A percentile compares a stretch with the other conserved stretches of the same genome.
Conservation (phyloP, 2,113 vertebrate genomes). For the Amia ocellicauda region DNA sequence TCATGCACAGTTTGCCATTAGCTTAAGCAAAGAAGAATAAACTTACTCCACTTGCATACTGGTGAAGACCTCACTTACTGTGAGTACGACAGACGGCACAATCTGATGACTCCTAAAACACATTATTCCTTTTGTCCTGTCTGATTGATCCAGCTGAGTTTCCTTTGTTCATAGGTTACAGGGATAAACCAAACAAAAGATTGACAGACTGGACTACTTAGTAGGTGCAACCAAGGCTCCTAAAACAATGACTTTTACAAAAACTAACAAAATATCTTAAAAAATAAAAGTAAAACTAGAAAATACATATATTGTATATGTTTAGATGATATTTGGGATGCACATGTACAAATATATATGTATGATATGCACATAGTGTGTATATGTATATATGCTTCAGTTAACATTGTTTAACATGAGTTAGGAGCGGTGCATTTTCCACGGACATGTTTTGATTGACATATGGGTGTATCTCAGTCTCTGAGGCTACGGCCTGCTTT, state of each 20-base stretch:
- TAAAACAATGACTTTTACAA: constrained; percentile 35
- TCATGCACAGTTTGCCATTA: too few species aligned
- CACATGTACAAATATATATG: constrained; percentile 36
- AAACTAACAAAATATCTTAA: constrained; percentile 19
- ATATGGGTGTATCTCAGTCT: too few species aligned
- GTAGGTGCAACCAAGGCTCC: constrained; percentile 48
- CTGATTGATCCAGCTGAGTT: constrained; percentile 62
- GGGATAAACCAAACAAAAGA: constrained; percentile 37
- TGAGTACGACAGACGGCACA: too few species aligned
- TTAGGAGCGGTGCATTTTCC: too few species aligned
- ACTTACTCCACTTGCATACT: too few species aligned
- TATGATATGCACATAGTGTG: too few species aligned
- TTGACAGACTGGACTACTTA: constrained; percentile 50
- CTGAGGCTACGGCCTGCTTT: too few species aligned
- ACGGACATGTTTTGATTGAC: too few species aligned
- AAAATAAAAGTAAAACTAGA: background rate
- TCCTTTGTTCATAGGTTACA: constrained; percentile 53
- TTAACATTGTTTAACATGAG: too few species aligned
- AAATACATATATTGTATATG: constrained; percentile 13
- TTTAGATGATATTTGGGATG: constrained; percentile 25
- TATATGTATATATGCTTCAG: too few species aligned
- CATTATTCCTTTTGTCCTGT: constrained; percentile 57
- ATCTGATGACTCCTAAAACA: too few species aligned
- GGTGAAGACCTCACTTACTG: constrained; percentile 45
- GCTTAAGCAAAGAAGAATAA: too few species aligned